Evolutionary conservation across 2,797 vertebrate species (phyloP), one percentile per base, ranked within the genome.

Genomic region (Scomberomorus guttatus): DNA sequence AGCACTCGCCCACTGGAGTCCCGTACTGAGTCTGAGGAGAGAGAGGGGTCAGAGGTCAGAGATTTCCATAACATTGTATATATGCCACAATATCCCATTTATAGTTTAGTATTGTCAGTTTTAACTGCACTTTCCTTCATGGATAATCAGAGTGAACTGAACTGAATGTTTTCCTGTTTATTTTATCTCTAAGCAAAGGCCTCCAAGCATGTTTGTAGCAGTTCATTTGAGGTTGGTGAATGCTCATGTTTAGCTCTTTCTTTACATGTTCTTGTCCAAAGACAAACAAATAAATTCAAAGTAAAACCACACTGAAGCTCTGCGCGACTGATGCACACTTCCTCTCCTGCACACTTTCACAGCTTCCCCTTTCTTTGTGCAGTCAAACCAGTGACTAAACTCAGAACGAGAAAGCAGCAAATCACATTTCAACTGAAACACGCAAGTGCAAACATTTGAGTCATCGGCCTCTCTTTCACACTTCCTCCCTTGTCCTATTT

Each of bases 1-100:
- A 96, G 90, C 17, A 96, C 96, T 1, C 96, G 92, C 0, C 96
- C 96, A 32, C 93, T 95, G 24, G 94, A 94, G 85, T 95, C 95
- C 29, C 95, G 94, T 14, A 96, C 61, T 0, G 96, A 96, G 83
- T 96, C 96, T 96, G 90, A 22, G 70, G 65, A 75, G 55, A 79
- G 39, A 74, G 13, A 17, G 20, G 15, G 37, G 75, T 72, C 54
- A 75, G 0, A 86, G 6, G 42, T 51, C 6, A 51, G 50, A 22
- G 20, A n/a, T n/a, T 22, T 48, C 46, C 46, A 48, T 32, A 37
- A 37, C 37, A 37, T 37, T 37, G n/a, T n/a, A 5, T 6, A 32
- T 1, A 32, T 32, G 11, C 37, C 37, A 11, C 11, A 37, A 8
- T 37, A 11, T 37, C 37, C 37, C 37, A 37, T 37, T 37, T 37